Evolutionary conservation across 2,888 invertebrate genomes (phyloP).

Genomic region (Antheraea assamensis): DNA sequence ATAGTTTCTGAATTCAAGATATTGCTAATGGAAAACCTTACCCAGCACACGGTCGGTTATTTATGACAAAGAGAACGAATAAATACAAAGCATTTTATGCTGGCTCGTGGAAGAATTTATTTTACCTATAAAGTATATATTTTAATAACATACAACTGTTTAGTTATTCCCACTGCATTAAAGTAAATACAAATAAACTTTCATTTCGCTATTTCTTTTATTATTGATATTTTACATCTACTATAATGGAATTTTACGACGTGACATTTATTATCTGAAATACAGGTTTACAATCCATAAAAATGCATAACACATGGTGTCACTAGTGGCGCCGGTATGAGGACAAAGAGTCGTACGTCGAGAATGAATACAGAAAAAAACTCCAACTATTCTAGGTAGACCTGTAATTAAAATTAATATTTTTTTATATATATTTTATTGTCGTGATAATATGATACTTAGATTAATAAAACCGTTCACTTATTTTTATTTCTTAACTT

Average conservation of each 20-base stretch:
- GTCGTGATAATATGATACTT: not conserved
- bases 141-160: not conserved
- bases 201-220: not conserved
- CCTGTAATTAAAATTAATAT: not conserved
- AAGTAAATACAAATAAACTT: not conserved
- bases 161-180: not conserved
- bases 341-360: constrained; percentile 5
- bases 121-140: not conserved
- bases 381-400: not conserved
- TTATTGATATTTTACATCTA: not conserved
- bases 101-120: not conserved
- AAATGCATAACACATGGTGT: not conserved
- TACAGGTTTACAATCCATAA: not conserved
- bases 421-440: not conserved
- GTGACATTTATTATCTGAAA: not conserved
- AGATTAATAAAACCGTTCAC: not conserved
- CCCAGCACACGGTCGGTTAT: not conserved
- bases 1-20: too few relatives aligned
- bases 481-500: not conserved
- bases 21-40: not conserved
- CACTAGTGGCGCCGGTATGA: constrained; percentile 17
- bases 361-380: not conserved
- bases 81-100: not conserved
- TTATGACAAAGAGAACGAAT: not conserved
- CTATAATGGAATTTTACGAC: not conserved